Conservation (phyloP, 2,113 vertebrate genomes). For the Numida meleagris region DNA sequence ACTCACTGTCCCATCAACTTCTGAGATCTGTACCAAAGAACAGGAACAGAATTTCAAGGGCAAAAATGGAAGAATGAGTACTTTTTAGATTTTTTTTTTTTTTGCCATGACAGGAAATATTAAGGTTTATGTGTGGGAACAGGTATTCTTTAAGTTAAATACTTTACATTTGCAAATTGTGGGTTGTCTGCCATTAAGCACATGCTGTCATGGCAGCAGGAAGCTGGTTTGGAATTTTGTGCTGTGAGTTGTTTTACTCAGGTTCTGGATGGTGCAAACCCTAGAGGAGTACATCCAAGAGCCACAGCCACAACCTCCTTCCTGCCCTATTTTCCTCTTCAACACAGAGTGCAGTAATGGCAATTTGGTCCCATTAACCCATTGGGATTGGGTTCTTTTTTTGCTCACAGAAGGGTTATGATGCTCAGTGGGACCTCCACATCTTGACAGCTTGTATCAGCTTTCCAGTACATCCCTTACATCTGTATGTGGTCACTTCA, state of each 20-base stretch:
- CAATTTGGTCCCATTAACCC: not conserved
- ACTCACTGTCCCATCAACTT: not conserved
- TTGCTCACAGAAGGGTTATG: not conserved
- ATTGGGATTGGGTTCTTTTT: not conserved
- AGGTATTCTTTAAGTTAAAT: not conserved
- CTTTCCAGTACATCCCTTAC: not conserved
- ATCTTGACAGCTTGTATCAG: not conserved
- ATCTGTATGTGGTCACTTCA: not conserved
- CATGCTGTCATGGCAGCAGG: not conserved
- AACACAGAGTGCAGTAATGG: not conserved
- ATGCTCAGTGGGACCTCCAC: not conserved
- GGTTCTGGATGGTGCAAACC: not conserved
- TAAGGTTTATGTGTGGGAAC: not conserved
- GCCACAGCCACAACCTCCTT: not conserved
- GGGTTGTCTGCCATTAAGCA: not conserved
- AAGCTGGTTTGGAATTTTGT: not conserved
- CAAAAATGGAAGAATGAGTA: accelerated
- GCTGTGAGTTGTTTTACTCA: not conserved
- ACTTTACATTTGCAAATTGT: not conserved
- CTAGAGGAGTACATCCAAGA: not conserved
- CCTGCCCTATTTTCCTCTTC: not conserved
- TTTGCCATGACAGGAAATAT: not conserved
- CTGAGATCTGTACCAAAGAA: not conserved
- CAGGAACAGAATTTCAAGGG: not conserved
- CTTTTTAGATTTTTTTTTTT: not conserved